These are phyloP conservation scores for Synergus umbraculus DNA, from an alignment of 2,888 invertebrate genomes.

Conservation along the genomic window DNA sequence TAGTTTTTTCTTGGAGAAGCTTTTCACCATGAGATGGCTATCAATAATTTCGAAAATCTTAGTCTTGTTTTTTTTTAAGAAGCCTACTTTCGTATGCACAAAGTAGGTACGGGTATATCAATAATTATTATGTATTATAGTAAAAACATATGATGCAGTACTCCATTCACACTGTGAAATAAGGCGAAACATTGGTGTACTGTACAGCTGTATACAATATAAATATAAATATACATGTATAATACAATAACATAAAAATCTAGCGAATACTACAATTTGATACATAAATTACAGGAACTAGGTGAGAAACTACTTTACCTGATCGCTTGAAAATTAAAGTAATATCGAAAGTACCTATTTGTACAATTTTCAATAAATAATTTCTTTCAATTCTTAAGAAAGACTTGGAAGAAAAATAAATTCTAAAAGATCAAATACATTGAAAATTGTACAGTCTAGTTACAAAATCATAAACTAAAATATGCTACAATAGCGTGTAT, in stretches of 20 bases:
- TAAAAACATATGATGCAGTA: slow-evolving; percentile 67
- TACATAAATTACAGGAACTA: not conserved
- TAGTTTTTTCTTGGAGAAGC: slow-evolving; percentile 34
- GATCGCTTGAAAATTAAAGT: not conserved
- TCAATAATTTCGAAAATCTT: slow-evolving; percentile 43
- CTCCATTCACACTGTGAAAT: slow-evolving; percentile 71
- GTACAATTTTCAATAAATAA: not conserved
- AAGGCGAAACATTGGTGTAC: slow-evolving; percentile 46
- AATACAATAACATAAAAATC: not conserved
- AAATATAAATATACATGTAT: not conserved
- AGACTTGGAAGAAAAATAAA: not conserved
- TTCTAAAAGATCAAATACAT: not conserved
- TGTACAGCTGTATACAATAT: not conserved
- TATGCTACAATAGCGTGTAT: slow-evolving; percentile 5
- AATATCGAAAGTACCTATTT: not conserved
- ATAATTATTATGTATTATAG: slow-evolving; percentile 77
- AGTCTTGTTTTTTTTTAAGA: slow-evolving; percentile 50
- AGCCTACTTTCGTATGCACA: slow-evolving; percentile 61
- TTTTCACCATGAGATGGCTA: slow-evolving; percentile 28
- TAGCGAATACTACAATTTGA: not conserved
- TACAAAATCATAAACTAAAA: slow-evolving; percentile 30
- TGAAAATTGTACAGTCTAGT: slow-evolving; percentile 8
- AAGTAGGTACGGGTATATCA: slow-evolving; percentile 61
- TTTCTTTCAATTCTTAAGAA: too few species aligned
- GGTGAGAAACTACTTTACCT: not conserved